Conservation (phyloP, 2,888 invertebrate genomes). For the Timema cristinae region DNA sequence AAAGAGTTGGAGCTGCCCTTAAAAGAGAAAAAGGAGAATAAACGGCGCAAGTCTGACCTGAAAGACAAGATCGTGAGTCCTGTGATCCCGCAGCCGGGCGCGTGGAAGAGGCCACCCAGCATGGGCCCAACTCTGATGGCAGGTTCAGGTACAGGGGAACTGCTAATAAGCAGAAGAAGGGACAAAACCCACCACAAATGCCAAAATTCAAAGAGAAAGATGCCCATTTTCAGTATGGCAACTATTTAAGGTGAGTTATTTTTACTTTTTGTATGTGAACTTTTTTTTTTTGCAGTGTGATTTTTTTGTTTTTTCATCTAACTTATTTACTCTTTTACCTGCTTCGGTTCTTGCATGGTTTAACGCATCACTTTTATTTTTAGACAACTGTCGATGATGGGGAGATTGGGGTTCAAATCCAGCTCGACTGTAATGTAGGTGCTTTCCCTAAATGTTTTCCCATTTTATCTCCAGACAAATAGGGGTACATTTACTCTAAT, state of each 20-base stretch:
- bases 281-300: too few relatives aligned
- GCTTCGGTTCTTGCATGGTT: too few relatives aligned
- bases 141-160: constrained; percentile 34
- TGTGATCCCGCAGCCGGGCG: constrained; percentile 84
- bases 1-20: constrained; percentile 37
- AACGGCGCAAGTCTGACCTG: constrained; percentile 61
- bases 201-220: constrained; percentile 72
- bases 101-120: constrained; percentile 57
- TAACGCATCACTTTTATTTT: too few relatives aligned
- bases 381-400: too few relatives aligned
- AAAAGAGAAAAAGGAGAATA: constrained; percentile 51
- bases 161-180: constrained; percentile 25
- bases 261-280: neutral
- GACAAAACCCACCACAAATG: constrained; percentile 38
- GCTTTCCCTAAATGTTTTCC: too few relatives aligned
- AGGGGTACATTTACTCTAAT: too few relatives aligned
- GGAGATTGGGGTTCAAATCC: too few relatives aligned
- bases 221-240: constrained; percentile 86
- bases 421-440: too few relatives aligned
- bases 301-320: too few relatives aligned
- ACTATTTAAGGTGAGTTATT: constrained; percentile 72
- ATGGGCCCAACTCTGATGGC: constrained; percentile 32
- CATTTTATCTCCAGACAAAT: too few relatives aligned
- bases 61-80: constrained; percentile 90
- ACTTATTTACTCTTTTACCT: too few relatives aligned